Evolutionary conservation across 2,888 invertebrate species (phyloP), one percentile per base, ranked within the genome.

Genomic region (Myopa tessellatipennis): DNA sequence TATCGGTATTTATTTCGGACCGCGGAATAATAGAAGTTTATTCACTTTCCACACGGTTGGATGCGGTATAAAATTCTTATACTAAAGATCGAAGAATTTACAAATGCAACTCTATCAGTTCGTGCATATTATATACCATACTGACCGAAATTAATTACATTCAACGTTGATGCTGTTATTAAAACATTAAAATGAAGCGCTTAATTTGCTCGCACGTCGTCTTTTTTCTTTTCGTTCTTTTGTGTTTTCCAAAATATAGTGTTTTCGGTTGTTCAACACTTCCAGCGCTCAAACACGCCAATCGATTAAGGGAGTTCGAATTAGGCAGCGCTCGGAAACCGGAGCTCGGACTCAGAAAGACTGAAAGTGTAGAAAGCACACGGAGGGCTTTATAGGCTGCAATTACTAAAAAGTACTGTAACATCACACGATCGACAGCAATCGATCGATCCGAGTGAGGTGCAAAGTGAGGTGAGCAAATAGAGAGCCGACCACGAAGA

Each of bases 381-480:
- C 75, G 75, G 18, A 14, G 16, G 18, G 61, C 58, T 75, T 75
- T 75, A 75, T 75, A 75, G 69, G 34, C 69, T 34, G 60, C 60
- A 55, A 60, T n/a, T 55, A 75, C 26, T 12, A 73, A 67, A 36
- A 68, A 26, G 55, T 50, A 18, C 36, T 70, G 50, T 3, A 18
- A 74, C 38, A 58, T 18, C 55, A 63, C 16, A 14, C 45, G 73
- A 61, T 36, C 73, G 61, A 60, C n/a, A 45, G 45, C 72, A 45
- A 45, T 73, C 63, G 73, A 73, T 73, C 45, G 69, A 45, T 58
- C 45, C 6, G 65, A 65, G 50, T n/a, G n/a, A 6, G 63, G 65
- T 12, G 38, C 50, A 12, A 68, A 52, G 58, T 36, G 26, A 16
- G 26, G 5, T 18, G 45, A 74, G 63, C 63, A n/a, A 63, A n/a